Percentiles rank a stretch among this genome's conserved stretches.
Evolutionary conservation across 1,140 invertebrate species (phyloP).

Genomic region (Drosophila mayri): DNA sequence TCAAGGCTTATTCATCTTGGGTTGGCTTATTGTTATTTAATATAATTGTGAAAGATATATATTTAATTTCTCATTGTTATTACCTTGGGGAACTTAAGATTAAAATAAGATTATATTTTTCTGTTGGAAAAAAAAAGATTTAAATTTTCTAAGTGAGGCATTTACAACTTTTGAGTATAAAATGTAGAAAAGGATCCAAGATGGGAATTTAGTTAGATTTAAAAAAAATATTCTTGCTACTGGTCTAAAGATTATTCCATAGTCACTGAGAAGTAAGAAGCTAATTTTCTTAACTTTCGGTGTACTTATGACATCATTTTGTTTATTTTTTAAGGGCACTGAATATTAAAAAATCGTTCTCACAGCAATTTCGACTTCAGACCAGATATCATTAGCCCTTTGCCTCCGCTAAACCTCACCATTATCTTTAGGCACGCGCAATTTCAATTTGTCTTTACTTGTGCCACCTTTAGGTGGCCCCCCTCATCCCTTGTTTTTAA

Average conservation of each 20-base stretch:
- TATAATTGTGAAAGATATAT: neutral
- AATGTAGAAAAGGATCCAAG: neutral
- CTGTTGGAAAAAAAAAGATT: neutral
- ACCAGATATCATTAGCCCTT: conserved; percentile 12
- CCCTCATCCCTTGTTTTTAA: conserved; percentile 9
- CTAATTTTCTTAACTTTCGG: too few relatives aligned
- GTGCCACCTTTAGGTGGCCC: neutral
- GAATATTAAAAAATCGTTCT: neutral
- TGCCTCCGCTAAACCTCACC: neutral
- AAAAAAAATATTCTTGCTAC: neutral
- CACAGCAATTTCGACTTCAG: neutral
- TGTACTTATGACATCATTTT: neutral
- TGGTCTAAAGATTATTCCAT: neutral
- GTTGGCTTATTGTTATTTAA: neutral
- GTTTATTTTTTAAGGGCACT: neutral
- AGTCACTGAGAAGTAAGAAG: neutral
- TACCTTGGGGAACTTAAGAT: neutral
- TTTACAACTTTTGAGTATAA: neutral
- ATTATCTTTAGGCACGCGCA: conserved; percentile 4
- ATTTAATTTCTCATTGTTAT: neutral
- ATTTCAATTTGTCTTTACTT: conserved; percentile 15
- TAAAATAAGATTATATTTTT: neutral
- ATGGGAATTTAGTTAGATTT: neutral
- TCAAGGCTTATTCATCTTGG: conserved; percentile 15
- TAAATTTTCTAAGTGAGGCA: neutral